Evolutionary conservation across 2,797 vertebrate species (phyloP).

Genomic region (Notolabrus celidotus): DNA sequence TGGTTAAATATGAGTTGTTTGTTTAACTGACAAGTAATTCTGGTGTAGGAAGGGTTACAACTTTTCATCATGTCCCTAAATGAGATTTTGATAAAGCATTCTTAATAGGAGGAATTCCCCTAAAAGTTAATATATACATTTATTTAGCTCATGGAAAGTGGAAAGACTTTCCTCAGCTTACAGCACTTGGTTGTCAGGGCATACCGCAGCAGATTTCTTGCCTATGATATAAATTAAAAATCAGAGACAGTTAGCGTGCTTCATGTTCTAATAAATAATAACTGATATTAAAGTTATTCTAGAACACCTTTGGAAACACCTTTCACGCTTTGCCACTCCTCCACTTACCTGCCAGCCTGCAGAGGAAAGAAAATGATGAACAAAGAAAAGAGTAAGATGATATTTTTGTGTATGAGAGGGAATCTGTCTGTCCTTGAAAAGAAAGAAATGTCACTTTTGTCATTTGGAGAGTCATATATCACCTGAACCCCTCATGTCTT

Average conservation of each 20-base stretch:
- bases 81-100: too few species aligned
- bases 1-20: too few species aligned
- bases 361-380: background rate
- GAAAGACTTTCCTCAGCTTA: background rate
- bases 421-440: background rate
- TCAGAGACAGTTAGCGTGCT: background rate
- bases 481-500: conserved; percentile 27
- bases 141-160: too few species aligned
- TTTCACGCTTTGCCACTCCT: background rate
- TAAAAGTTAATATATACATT: too few species aligned
- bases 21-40: too few species aligned
- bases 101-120: too few species aligned
- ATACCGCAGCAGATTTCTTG: background rate
- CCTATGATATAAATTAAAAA: background rate
- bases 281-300: background rate
- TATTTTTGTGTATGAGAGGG: background rate
- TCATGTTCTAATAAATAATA: background rate
- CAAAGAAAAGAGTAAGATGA: background rate
- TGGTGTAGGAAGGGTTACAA: too few species aligned
- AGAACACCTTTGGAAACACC: background rate
- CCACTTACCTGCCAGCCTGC: conserved; percentile 33
- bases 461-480: background rate
- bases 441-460: too few species aligned
- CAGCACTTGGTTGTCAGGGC: background rate
- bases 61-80: too few species aligned